Percentiles rank a stretch among this genome's conserved stretches.
phyloP scores from a whole-genome alignment of 2,888 invertebrate species.

The Epinotia demarniana region DNA sequence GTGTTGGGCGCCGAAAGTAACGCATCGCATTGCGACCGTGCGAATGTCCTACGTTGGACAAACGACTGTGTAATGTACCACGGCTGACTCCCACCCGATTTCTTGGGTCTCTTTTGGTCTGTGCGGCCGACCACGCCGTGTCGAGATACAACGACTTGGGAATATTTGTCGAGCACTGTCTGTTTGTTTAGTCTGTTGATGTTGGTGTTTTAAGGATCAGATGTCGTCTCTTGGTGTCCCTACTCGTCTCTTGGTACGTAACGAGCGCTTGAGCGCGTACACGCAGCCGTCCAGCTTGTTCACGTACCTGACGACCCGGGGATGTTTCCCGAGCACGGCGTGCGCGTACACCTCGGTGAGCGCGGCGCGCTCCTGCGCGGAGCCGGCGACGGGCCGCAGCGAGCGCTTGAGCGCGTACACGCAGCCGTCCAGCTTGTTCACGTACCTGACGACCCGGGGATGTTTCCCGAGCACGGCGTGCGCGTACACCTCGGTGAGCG shows the following conservation, averaged over 20 bases:
- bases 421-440: background rate
- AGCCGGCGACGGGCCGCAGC: constrained; percentile 94
- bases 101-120: too few relatives aligned
- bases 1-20: too few relatives aligned
- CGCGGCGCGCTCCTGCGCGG: constrained; percentile 91
- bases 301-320: constrained; percentile 90
- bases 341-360: constrained; percentile 97
- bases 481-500: constrained; percentile 96
- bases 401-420: constrained; percentile 55
- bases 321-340: constrained; percentile 93
- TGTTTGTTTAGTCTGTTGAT: too few relatives aligned
- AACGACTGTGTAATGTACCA: too few relatives aligned
- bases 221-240: background rate
- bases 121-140: too few relatives aligned
- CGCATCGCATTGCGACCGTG: too few relatives aligned
- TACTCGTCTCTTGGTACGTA: background rate
- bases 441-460: constrained; percentile 91
- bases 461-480: constrained; percentile 95
- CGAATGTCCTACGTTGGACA: too few relatives aligned
- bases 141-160: too few relatives aligned
- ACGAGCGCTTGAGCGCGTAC: constrained; percentile 54
- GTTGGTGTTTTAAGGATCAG: too few relatives aligned
- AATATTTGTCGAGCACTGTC: too few relatives aligned
- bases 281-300: background rate
- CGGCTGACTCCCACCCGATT: too few relatives aligned